Percentiles rank a stretch among this genome's conserved stretches.
Evolutionary conservation across 1,140 invertebrate genomes (phyloP).

Genomic region (Drosophila lowei): DNA sequence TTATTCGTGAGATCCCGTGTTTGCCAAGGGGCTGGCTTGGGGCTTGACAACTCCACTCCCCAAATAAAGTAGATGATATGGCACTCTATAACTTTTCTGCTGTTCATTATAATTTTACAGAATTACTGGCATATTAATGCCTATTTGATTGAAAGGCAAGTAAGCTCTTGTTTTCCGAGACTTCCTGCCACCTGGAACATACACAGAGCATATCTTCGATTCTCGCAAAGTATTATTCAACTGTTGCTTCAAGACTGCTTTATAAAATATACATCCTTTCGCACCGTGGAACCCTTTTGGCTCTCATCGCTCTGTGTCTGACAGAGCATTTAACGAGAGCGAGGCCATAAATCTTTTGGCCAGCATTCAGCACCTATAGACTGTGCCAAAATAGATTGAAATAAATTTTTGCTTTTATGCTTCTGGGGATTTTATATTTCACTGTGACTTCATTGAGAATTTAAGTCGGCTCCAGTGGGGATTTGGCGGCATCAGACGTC

Average conservation of each 20-base stretch:
- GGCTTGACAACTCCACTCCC: slow-evolving; percentile 1
- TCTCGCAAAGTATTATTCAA: slow-evolving; percentile 33
- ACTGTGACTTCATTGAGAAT: slow-evolving; percentile 49
- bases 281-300: slow-evolving; percentile 61
- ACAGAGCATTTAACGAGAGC: slow-evolving; percentile 63
- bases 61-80: slow-evolving; percentile 23
- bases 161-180: neutral
- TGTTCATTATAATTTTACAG: neutral
- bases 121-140: neutral
- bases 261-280: slow-evolving; percentile 37
- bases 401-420: slow-evolving; percentile 69
- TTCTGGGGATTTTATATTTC: slow-evolving; percentile 37
- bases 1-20: slow-evolving; percentile 38
- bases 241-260: slow-evolving; percentile 47
- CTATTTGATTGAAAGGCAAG: no score
- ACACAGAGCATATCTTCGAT: neutral
- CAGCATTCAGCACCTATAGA: slow-evolving; percentile 46
- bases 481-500: slow-evolving; percentile 37
- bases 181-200: neutral
- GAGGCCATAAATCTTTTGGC: slow-evolving; percentile 58
- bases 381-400: slow-evolving; percentile 67
- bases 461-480: slow-evolving; percentile 31
- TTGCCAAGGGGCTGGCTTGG: slow-evolving; percentile 10
- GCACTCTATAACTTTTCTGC: neutral
- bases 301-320: slow-evolving; percentile 20